These are phyloP conservation scores for Drosophila kuntzei DNA, from an alignment of 2,888 invertebrate species.

Conservation along the genomic window DNA sequence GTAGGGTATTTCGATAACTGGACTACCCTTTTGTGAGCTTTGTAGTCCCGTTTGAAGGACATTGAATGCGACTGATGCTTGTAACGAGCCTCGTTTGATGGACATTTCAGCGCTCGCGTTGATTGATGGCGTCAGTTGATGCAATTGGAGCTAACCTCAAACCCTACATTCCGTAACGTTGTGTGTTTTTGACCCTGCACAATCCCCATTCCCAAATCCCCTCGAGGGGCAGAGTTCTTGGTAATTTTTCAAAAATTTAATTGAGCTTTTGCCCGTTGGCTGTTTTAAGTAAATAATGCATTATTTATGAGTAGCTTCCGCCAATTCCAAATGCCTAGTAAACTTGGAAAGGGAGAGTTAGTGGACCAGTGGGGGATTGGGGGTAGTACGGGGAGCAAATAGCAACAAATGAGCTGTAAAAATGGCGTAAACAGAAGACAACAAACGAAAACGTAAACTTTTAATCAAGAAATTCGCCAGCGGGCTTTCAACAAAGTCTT, in stretches of 20 bases:
- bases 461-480: conserved; percentile 64
- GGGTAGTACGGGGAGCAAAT: conserved; percentile 30
- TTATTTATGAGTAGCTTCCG: conserved; percentile 69
- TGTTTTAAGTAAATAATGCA: conserved; percentile 71
- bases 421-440: conserved; percentile 41
- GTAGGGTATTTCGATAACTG: conserved; percentile 12
- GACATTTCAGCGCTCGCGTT: conserved; percentile 49
- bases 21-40: not conserved
- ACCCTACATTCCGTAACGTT: not conserved
- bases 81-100: conserved; percentile 56
- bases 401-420: conserved; percentile 76
- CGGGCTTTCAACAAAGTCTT: conserved; percentile 34
- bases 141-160: conserved; percentile 34
- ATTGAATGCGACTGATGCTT: conserved; percentile 36
- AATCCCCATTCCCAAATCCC: not conserved
- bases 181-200: not conserved
- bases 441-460: conserved; percentile 62
- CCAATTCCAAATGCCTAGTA: conserved; percentile 27
- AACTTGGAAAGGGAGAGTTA: conserved; percentile 23
- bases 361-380: not conserved
- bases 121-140: conserved; percentile 67
- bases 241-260: conserved; percentile 75
- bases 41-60: conserved; percentile 26
- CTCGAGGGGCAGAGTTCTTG: conserved; percentile 25
- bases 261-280: conserved; percentile 69